Evolutionary conservation across 2,113 vertebrate genomes (phyloP).

Genomic region (cattle (Bos taurus)): ARS-UCD2.0 NC_037348.1:41951501-41952000

Average conservation of each 20-base stretch:
- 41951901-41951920: background rate
- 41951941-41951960: background rate
- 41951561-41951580: background rate
- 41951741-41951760: background rate
- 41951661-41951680: background rate
- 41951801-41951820: background rate
- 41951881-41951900: background rate
- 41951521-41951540: background rate
- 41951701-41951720: background rate
- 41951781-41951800: background rate
- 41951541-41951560: background rate
- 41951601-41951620: background rate
- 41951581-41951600: fast-evolving
- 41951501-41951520: background rate
- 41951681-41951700: background rate
- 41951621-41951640: background rate
- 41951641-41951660: background rate
- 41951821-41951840: background rate
- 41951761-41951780: background rate
- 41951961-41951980: background rate
- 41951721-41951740: background rate
- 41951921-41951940: background rate
- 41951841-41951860: background rate
- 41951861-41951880: background rate
- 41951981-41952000: background rate